Evolutionary conservation across 2,888 invertebrate species (phyloP).

Genomic region (Spisula solida): DNA sequence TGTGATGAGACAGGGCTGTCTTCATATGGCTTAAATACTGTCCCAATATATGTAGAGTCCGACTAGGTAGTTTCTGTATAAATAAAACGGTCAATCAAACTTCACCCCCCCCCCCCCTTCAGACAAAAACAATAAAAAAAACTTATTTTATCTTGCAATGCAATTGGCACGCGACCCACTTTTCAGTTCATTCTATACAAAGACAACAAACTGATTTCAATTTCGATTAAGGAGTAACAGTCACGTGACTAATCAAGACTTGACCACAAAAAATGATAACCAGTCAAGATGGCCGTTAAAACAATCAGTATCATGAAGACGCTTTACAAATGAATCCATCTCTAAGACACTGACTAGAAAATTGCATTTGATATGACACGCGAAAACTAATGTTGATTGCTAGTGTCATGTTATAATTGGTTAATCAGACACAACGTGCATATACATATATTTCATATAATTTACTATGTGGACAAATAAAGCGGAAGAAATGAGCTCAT

Average conservation of each 20-base stretch:
- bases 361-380: constrained; percentile 51
- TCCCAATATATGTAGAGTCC: no score
- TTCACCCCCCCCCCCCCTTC: no score
- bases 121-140: no score
- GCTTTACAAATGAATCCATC: constrained; percentile 33
- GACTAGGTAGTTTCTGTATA: no score
- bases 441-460: constrained; percentile 36
- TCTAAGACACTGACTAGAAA: constrained; percentile 23
- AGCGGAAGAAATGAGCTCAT: not conserved
- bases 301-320: constrained; percentile 4
- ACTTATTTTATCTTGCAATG: no score
- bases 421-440: constrained; percentile 57
- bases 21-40: no score
- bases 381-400: constrained; percentile 58
- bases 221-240: not conserved
- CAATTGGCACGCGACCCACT: no score
- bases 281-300: constrained; percentile 28
- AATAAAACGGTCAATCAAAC: no score
- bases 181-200: not conserved
- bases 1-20: no score
- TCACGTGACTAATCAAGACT: constrained; percentile 16
- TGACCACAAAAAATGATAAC: constrained; percentile 27
- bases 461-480: constrained; percentile 11
- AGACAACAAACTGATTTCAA: not conserved
- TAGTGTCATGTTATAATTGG: constrained; percentile 60